A percentile compares a stretch with the other conserved stretches of the same genome.
These are phyloP conservation scores for Gymnothorax reevesii DNA, from an alignment of 2,797 vertebrate genomes.

Conservation along the genomic window DNA sequence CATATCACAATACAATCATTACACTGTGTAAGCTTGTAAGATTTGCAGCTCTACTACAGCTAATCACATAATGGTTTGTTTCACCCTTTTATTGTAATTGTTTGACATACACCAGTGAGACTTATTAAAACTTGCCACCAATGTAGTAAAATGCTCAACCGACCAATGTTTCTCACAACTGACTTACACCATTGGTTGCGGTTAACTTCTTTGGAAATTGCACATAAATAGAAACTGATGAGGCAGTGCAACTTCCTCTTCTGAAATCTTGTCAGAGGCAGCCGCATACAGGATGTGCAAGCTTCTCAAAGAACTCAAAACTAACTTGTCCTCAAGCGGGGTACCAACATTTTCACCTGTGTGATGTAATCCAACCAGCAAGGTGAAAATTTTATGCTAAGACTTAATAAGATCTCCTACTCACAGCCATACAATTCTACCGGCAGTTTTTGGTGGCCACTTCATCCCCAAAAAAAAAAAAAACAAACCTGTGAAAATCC, in stretches of 20 bases:
- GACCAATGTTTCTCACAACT: not conserved
- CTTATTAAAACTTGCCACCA: not conserved
- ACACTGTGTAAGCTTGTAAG: not conserved
- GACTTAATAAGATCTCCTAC: not conserved
- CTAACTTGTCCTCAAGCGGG: not conserved
- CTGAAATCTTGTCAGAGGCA: slow-evolving; percentile 7
- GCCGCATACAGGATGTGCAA: slow-evolving; percentile 18
- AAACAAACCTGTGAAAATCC: not conserved
- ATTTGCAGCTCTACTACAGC: not conserved
- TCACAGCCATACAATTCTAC: not conserved
- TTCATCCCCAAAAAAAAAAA: not conserved
- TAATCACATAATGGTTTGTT: not conserved
- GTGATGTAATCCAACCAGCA: not conserved
- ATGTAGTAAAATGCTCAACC: not conserved
- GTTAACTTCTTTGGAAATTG: not conserved
- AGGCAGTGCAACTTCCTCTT: slow-evolving; percentile 16
- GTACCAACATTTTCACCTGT: not conserved
- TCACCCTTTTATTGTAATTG: not conserved
- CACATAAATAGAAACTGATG: not conserved
- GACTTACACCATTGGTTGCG: slow-evolving; percentile 3
- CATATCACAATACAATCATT: too few relatives aligned
- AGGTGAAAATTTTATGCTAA: not conserved
- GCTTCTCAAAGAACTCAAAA: slow-evolving; percentile 34
- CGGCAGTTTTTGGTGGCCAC: not conserved
- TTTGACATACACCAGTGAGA: not conserved